These are phyloP conservation scores for Sinocyclocheilus anshuiensis DNA, from an alignment of 2,113 vertebrate species.

Conservation along the genomic window DNA sequence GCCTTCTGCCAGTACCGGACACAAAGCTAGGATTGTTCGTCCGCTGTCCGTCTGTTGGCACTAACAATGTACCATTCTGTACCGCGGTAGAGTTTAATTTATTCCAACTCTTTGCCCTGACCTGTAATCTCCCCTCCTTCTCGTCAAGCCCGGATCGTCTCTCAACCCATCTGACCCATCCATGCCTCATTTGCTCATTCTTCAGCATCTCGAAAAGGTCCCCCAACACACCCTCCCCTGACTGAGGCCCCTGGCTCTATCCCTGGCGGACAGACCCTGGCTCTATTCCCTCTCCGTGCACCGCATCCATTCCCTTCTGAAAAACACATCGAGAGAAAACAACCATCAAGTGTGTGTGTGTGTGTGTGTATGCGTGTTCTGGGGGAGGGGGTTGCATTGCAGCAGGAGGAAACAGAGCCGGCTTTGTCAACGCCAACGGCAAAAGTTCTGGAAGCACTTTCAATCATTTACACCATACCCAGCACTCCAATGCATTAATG, in stretches of 20 bases:
- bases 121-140: slow-evolving; percentile 80
- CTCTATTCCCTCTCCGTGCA: slow-evolving; percentile 85
- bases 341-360: slow-evolving; percentile 76
- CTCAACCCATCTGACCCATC: slow-evolving; percentile 87
- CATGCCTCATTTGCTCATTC: slow-evolving; percentile 89
- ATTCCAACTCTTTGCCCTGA: slow-evolving; percentile 88
- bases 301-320: slow-evolving; percentile 82
- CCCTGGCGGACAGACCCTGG: slow-evolving; percentile 88
- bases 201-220: slow-evolving; percentile 79
- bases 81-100: slow-evolving; percentile 86
- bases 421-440: slow-evolving; percentile 90
- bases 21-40: slow-evolving; percentile 81
- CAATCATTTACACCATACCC: slow-evolving; percentile 87
- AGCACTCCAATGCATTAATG: slow-evolving; percentile 88
- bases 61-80: slow-evolving; percentile 88
- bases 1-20: slow-evolving; percentile 68
- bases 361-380: slow-evolving; percentile 12
- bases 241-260: slow-evolving; percentile 81
- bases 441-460: slow-evolving; percentile 89
- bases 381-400: slow-evolving; percentile 31
- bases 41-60: slow-evolving; percentile 74
- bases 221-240: slow-evolving; percentile 61
- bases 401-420: slow-evolving; percentile 87
- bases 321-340: slow-evolving; percentile 78
- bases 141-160: slow-evolving; percentile 50